Conservation (phyloP, 2,113 vertebrate species). For the Chiloscyllium plagiosum region DNA sequence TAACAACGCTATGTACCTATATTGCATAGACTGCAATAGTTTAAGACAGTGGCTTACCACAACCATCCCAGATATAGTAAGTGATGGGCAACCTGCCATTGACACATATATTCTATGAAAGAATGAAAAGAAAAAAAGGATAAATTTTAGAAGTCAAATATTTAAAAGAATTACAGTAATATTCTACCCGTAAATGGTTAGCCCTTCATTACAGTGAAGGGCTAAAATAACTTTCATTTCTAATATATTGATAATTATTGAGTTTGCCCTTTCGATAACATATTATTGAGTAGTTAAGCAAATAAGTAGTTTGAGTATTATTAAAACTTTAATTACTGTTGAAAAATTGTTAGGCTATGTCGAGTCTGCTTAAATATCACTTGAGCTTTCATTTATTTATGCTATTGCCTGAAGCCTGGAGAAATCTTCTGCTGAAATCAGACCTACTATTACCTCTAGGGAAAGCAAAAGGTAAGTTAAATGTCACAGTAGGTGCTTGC, state of each 20-base stretch:
- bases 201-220: background rate
- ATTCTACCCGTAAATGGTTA: background rate
- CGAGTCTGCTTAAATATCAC: background rate
- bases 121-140: background rate
- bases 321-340: background rate
- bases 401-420: background rate
- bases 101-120: background rate
- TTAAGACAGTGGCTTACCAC: background rate
- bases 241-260: background rate
- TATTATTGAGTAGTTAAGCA: background rate
- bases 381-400: constrained; percentile 9
- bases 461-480: constrained; percentile 10
- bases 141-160: background rate
- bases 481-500: background rate
- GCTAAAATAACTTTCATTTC: background rate
- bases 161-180: background rate
- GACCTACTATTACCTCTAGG: background rate
- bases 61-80: background rate
- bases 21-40: background rate
- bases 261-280: background rate
- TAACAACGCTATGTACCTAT: background rate
- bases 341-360: background rate
- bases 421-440: background rate
- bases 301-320: background rate
- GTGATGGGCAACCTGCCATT: background rate